Base-by-base conservation (phyloP, 2,888 invertebrate genomes). In the Apotomis betuletana region DNA sequence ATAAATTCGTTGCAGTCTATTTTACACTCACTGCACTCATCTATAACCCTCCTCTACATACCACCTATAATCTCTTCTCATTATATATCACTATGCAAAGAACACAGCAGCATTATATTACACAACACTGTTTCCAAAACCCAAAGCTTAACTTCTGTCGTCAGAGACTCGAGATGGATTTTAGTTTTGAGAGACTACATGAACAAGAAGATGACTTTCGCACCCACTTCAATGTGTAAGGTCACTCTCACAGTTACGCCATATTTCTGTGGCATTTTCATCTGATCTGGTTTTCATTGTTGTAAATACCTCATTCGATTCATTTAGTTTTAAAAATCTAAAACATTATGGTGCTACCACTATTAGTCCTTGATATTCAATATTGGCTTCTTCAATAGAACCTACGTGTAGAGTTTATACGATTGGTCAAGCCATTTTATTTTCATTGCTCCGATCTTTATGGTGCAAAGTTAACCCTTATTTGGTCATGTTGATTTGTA, bases 201-300 rank as follows among this genome's bases (percentile, higher is more conserved):
- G 91, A 87, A 86, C 77, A 90, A 83, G 80, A 93, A 93, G 80
- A 92, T 93, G 90, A 87, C 86, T 67, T 92, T 92, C 74, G 83
- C 90, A 67, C 90, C 92, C 0, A 92, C 92, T 64, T 92, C 92
- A 38, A 90, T 93, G 91, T 91, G 90, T 76, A 85, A 85, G 78
- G 85, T 93, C 73, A 90, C 91, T 69, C 83, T 92, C 57, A 88
- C 85, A 61, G 74, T 92, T 61, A 87, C 91, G 65, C 92, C 91
- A n/a, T 93, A 89, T 79, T 91, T 91, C 77, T 87, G 87, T 73
- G 92, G 92, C 74, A 86, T 90, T 75, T 86, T 92, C 71, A 85
- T 91, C 78, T 92, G 80, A 80, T 69, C 65, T 61, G 38, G 38
- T 81, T 74, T 71, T 57, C 41, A 62, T 52, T n/a, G 12, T 71